Evolutionary conservation across 1,140 invertebrate genomes (phyloP).

Genomic region (Proales similis): DNA sequence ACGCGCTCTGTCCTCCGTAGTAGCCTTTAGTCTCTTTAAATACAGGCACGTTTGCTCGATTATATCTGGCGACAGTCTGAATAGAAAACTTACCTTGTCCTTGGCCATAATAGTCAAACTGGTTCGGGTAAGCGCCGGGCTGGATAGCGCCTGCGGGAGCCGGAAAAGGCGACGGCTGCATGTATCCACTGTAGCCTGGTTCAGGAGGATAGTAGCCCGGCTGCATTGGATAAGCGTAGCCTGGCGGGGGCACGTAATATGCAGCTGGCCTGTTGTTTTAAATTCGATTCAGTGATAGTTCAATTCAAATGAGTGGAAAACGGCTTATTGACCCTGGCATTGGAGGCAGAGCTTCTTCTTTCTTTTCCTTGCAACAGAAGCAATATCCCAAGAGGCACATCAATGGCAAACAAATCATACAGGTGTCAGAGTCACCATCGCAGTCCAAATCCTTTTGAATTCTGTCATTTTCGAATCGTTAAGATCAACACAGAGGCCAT

Average conservation of each 20-base stretch:
- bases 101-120: conserved; percentile 25
- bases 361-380: conserved; percentile 5
- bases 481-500: too few species aligned
- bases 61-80: conserved; percentile 2
- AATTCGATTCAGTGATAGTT: neutral
- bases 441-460: conserved; percentile 30
- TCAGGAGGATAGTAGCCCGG: too few species aligned
- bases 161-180: conserved; percentile 27
- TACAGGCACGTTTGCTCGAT: neutral
- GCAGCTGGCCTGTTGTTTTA: conserved; percentile 2
- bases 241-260: conserved; percentile 14
- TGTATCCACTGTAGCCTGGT: conserved; percentile 13
- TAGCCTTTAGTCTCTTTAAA: neutral
- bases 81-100: conserved; percentile 7
- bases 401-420: conserved; percentile 16
- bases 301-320: too few species aligned
- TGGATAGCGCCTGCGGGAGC: conserved; percentile 12
- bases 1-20: neutral
- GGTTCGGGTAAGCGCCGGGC: conserved; percentile 24
- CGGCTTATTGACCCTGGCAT: neutral
- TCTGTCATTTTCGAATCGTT: too few species aligned
- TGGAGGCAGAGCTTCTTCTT: neutral
- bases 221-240: conserved; percentile 20
- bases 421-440: conserved; percentile 32
- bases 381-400: conserved; percentile 29